Evolutionary conservation across 92 coral and sea anemone genomes (phyloP).

Genomic region (Nematostella vectensis): DNA sequence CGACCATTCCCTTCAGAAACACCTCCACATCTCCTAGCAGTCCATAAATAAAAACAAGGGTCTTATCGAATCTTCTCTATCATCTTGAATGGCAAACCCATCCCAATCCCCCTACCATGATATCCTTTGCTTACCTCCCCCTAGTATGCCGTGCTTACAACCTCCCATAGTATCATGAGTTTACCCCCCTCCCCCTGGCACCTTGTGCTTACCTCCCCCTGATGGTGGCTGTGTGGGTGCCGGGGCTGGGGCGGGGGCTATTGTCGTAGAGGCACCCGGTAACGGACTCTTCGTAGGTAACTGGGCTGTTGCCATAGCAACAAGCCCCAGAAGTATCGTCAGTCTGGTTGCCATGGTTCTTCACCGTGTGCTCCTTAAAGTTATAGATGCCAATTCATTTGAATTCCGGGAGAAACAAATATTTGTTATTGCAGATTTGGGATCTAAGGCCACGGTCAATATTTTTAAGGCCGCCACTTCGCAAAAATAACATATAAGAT

Average conservation of each 20-base stretch:
- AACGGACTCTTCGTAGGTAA: not conserved
- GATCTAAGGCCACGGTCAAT: no score
- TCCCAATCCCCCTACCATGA: no score
- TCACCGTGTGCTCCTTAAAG: not conserved
- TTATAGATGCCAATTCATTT: not conserved
- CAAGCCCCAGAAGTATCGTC: constrained; percentile 12
- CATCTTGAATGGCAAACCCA: no score
- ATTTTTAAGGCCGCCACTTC: no score
- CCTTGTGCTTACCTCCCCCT: not conserved
- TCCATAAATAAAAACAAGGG: not conserved
- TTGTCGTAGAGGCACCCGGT: not conserved
- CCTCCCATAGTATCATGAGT: no score
- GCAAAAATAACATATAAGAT: no score
- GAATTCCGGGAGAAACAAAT: not conserved
- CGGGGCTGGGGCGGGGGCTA: not conserved
- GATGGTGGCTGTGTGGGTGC: not conserved
- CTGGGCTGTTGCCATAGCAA: constrained; percentile 21
- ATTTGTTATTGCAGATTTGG: no score
- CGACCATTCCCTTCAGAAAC: constrained; percentile 44
- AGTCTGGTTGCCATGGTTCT: constrained; percentile 22
- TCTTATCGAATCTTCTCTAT: no score
- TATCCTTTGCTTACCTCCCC: no score
- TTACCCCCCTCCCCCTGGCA: no score
- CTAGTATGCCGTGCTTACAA: no score
- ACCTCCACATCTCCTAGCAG: constrained; percentile 14